phyloP scores from a whole-genome alignment of 2,113 vertebrate species.

The Porphyrio hochstetteri region DNA sequence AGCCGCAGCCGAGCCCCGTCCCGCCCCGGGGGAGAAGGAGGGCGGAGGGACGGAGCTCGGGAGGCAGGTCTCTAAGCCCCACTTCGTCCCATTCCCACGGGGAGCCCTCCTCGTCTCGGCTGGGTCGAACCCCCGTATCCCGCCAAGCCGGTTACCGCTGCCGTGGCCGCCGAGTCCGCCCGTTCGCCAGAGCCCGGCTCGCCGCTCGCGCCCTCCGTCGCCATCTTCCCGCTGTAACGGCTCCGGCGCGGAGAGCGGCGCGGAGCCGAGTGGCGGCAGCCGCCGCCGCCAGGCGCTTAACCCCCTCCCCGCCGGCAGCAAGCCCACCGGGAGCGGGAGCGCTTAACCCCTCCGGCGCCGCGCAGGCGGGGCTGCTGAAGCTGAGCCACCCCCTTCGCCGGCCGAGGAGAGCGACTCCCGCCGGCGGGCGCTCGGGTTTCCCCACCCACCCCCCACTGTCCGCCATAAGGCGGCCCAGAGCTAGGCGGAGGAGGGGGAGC shows the following conservation, averaged over 20 bases:
- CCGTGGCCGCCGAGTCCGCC: slow-evolving; percentile 54
- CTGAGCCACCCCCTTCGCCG: not conserved
- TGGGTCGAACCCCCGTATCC: not conserved
- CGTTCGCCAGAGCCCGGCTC: slow-evolving; percentile 59
- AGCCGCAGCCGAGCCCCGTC: not conserved
- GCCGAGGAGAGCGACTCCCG: not conserved
- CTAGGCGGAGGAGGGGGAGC: not conserved
- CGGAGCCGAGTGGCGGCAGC: slow-evolving; percentile 32
- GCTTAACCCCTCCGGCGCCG: slow-evolving; percentile 39
- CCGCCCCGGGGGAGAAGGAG: not conserved
- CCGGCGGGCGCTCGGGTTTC: not conserved
- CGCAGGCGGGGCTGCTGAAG: not conserved
- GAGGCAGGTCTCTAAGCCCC: not conserved
- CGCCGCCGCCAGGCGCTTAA: slow-evolving; percentile 53
- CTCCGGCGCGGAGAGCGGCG: slow-evolving; percentile 62
- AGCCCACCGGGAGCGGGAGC: not conserved
- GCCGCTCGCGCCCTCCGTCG: slow-evolving; percentile 75
- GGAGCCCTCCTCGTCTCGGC: not conserved
- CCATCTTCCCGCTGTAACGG: slow-evolving; percentile 75
- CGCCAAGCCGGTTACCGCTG: slow-evolving; percentile 58
- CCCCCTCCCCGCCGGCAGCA: slow-evolving; percentile 49
- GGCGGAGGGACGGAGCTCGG: not conserved
- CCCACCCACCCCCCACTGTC: not conserved
- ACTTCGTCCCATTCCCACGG: not conserved
- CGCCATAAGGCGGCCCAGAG: not conserved